A percentile compares a stretch with the other conserved stretches of the same genome.
These are phyloP conservation scores for Prionace glauca DNA, from an alignment of 2,797 vertebrate species.

Conservation along the genomic window DNA sequence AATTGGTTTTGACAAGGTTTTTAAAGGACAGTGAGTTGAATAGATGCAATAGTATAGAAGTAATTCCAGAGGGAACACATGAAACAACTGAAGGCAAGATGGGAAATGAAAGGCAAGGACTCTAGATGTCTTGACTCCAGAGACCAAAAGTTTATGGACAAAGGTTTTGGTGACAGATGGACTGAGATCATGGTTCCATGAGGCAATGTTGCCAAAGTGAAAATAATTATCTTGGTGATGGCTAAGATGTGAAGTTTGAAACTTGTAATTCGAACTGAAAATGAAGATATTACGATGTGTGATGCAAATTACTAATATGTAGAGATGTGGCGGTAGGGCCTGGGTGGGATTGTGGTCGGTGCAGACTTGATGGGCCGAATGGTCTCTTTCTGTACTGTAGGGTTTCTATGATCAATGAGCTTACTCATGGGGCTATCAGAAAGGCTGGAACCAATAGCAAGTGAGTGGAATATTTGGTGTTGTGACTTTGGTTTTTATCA, in stretches of 20 bases:
- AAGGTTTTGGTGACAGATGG: neutral
- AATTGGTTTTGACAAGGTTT: neutral
- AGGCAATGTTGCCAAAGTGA: neutral
- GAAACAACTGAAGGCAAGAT: neutral
- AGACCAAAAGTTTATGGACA: neutral
- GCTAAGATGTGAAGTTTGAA: neutral
- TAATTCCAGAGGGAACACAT: neutral
- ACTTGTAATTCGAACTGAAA: neutral
- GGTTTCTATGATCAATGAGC: too few relatives aligned
- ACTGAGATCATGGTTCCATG: neutral
- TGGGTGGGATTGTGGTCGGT: too few relatives aligned
- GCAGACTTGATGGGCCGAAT: too few relatives aligned
- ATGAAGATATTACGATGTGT: too few relatives aligned
- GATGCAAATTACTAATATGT: too few relatives aligned
- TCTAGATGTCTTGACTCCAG: neutral
- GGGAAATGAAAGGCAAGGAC: neutral
- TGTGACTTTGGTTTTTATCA: too few relatives aligned
- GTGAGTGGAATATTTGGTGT: too few relatives aligned
- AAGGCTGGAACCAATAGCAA: too few relatives aligned
- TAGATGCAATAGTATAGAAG: neutral
- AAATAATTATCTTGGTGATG: neutral
- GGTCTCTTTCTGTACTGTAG: too few relatives aligned
- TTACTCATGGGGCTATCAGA: too few relatives aligned
- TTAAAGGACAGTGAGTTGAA: neutral
- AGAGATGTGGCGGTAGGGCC: too few relatives aligned